Base-by-base conservation (phyloP, 2,888 invertebrate genomes). In the Calameuta idolon region DNA sequence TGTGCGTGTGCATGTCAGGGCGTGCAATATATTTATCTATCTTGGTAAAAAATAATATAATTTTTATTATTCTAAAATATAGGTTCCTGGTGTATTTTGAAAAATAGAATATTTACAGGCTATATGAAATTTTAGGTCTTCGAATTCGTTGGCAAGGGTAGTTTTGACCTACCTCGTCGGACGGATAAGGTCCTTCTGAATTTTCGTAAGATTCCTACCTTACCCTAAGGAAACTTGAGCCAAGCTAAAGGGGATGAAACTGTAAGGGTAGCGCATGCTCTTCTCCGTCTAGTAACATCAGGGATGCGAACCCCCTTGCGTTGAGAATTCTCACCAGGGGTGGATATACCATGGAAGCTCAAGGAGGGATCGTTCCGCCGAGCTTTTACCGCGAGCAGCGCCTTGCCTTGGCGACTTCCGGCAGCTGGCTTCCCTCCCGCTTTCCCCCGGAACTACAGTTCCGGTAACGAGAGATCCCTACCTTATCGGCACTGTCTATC, bases 331-430 rank as follows among this genome's bases (percentile, higher is more conserved):
- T 71, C 69, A 33, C 76, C 31, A 12, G 69, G 34, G 73, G 73
- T 35, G 74, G 68, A 73, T 68, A 74, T 79, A 76, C 76, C 79
- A 76, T 76, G 76, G 40, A 74, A 79, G 79, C 76, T 79, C 69
- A 69, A 74, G 71, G 71, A 34, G 34, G 30, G 12, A 15, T 11
- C 23, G 86, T 85, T 87, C 87, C 86, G 83, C 83, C 84, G 88
- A 88, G 89, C 87, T 87, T 86, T 79, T 76, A 82, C 78, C 74
- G 82, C 83, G 84, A 84, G 85, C 86, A 87, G 89, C 88, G 87
- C 88, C 87, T 87, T 86, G 86, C 85, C 85, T 85, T 82, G 87
- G 86, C 84, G 80, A 87, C 88, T 89, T 90, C 88, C 88, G 89
- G 86, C 87, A 87, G 87, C 86, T 88, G 88, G 84, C 84, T 84